Base-by-base conservation (phyloP, 2,113 vertebrate genomes). In the Bostrychus sinensis region DNA sequence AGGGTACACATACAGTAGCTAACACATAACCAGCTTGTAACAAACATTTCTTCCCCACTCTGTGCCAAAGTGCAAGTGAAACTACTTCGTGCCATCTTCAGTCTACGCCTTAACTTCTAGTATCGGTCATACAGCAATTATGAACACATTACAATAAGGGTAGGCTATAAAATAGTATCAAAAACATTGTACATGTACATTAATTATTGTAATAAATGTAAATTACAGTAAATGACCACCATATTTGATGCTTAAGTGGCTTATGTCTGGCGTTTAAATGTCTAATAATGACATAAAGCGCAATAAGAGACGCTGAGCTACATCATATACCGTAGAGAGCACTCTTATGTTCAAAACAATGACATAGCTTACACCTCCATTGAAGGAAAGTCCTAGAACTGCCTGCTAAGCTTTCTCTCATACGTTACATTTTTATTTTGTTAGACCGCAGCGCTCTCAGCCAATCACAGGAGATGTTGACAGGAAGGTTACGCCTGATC, bases 381-480 rank as follows among this genome's bases (percentile, higher is more conserved):
- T 32, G 4, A 9, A 36, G 9, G 57, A 66, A 62, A 42, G 22
- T n/a, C 20, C 56, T 55, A 13, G 60, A 65, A 69, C 11, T 26
- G 48, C 41, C 62, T 8, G 17, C 32, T 22, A n/a, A n/a, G n/a
- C 25, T 60, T 38, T 38, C 16, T 20, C 32, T 39, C 17, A 38
- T 6, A 16, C 25, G 32, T 26, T n/a, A n/a, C 59, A 1, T 2
- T 7, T 45, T 1, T n/a, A n/a, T 16, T 45, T 17, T 7, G 2
- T 5, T 34, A 4, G 17, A 2, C 36, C 28, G 2, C 19, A 28
- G 8, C 2, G 46, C 5, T 55, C 54, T 55, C 7, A 66, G 23
- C 74, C 70, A 77, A 74, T 70, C 66, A 66, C 39, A 70, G n/a
- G n/a, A 11, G 1, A 19, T 3, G 22, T 57, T 3, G 48, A 10